A percentile compares a stretch with the other conserved stretches of the same genome.
Evolutionary conservation across 2,888 invertebrate genomes (phyloP).

Genomic region (Tromatobia lineatoria): DNA sequence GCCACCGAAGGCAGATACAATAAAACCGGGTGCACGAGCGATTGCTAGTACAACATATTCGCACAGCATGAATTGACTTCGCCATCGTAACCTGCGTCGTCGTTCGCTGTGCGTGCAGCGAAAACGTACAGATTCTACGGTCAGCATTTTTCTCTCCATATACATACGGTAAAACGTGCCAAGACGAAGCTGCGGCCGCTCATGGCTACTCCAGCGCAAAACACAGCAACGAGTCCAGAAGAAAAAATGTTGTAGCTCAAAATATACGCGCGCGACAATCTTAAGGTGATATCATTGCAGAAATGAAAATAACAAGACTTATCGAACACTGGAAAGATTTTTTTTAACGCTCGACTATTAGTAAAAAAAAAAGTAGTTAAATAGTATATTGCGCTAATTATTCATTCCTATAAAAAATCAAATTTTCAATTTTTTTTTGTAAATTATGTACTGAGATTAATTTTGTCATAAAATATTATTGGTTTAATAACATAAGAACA

Average conservation of each 20-base stretch:
- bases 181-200: neutral
- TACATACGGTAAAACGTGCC: constrained; percentile 16
- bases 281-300: too few species aligned
- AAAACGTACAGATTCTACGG: constrained; percentile 10
- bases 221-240: neutral
- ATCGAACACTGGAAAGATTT: too few species aligned
- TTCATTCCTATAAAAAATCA: too few species aligned
- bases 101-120: constrained; percentile 14
- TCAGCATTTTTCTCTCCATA: neutral
- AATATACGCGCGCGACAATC: neutral
- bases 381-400: too few species aligned
- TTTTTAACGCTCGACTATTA: too few species aligned
- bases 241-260: neutral
- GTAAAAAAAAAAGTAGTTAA: too few species aligned
- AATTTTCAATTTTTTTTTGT: too few species aligned
- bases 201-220: constrained; percentile 3
- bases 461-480: too few species aligned
- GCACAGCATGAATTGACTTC: neutral
- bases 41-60: neutral
- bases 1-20: neutral
- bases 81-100: constrained; percentile 2
- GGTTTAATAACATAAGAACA: too few species aligned
- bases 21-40: constrained; percentile 3
- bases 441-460: too few species aligned
- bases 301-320: too few species aligned